Evolutionary conservation across 2,113 vertebrate genomes (phyloP).

Genomic region (Macaca fascicularis): T2T-MFA8v1.1 NC_088385.1:17876001-17876500

Average conservation of each 20-base stretch:
- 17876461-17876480: background rate
- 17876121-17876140: background rate
- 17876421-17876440: background rate
- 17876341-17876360: background rate
- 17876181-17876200: background rate
- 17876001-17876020: background rate
- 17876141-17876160: background rate
- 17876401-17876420: background rate
- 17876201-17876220: background rate
- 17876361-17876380: background rate
- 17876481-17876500: background rate
- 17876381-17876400: background rate
- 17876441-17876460: background rate
- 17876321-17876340: background rate
- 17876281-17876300: background rate
- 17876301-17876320: background rate
- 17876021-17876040: background rate
- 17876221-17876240: background rate
- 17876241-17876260: background rate
- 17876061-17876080: background rate
- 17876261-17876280: background rate
- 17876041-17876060: conserved; percentile 30
- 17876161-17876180: background rate
- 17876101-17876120: background rate
- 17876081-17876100: background rate